Conservation (phyloP, 2,113 vertebrate species). For the Poeciliopsis occidentalis region DNA sequence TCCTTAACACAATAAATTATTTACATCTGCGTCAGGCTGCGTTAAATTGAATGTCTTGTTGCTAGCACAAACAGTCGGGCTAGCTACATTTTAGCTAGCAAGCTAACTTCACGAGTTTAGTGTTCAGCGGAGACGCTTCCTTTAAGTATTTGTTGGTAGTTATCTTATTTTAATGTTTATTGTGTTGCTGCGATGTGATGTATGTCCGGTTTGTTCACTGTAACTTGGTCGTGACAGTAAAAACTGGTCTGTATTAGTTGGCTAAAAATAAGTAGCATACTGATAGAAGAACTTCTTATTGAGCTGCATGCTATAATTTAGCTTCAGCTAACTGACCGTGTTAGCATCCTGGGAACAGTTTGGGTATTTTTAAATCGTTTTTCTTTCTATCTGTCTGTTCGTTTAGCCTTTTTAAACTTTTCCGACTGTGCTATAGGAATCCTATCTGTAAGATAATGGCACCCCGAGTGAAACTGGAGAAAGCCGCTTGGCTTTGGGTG, state of each 20-base stretch:
- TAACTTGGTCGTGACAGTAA: background rate
- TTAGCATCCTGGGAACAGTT: conserved; percentile 33
- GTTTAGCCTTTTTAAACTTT: background rate
- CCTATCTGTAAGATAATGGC: conserved; percentile 81
- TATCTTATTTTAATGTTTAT: background rate
- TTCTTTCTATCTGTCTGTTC: background rate
- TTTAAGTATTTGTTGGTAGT: background rate
- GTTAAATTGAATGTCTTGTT: conserved; percentile 38
- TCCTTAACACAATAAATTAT: conserved; percentile 51
- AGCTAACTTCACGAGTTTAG: conserved; percentile 42
- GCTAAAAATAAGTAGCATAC: conserved; percentile 7
- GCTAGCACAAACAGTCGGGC: conserved; percentile 53
- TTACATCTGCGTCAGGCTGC: conserved; percentile 33
- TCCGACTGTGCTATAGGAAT: conserved; percentile 1
- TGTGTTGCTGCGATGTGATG: background rate
- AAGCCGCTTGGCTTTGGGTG: conserved; percentile 95
- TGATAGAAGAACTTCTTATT: conserved; percentile 18
- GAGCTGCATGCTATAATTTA: conserved; percentile 6
- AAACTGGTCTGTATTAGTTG: conserved; percentile 5
- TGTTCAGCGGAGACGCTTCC: background rate
- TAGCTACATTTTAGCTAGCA: conserved; percentile 52
- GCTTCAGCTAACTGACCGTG: conserved; percentile 41
- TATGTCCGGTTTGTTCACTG: too few species aligned
- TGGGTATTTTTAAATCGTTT: conserved; percentile 13
- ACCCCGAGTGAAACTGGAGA: conserved; percentile 93